Conservation (phyloP, 2,888 invertebrate genomes). For the Ormyrus thymus region DNA sequence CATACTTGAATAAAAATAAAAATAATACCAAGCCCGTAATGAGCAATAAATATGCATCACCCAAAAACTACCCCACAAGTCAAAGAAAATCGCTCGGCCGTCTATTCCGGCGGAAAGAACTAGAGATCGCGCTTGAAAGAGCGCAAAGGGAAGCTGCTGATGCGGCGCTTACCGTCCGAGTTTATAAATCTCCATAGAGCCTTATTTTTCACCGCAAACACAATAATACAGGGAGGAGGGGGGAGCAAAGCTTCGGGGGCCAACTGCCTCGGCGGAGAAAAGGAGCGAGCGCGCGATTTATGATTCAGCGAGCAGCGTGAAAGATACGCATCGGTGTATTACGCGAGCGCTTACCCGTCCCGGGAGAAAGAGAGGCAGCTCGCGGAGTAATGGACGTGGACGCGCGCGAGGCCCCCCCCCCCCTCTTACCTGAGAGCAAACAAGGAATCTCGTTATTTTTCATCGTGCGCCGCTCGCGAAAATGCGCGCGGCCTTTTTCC, state of each 20-base stretch:
- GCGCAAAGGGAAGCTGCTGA: neutral
- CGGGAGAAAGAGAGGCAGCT: neutral
- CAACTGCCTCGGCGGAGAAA: no score
- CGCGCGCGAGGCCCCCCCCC: no score
- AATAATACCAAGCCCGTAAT: no score
- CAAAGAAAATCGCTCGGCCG: neutral
- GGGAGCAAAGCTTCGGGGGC: conserved; percentile 8
- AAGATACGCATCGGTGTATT: conserved; percentile 38
- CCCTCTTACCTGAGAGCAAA: conserved; percentile 42
- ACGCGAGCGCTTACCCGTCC: conserved; percentile 40
- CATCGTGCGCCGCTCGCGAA: neutral
- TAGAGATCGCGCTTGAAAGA: neutral
- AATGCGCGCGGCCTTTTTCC: neutral
- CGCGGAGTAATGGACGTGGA: conserved; percentile 16
- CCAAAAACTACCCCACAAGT: neutral
- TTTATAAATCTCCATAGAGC: conserved; percentile 64
- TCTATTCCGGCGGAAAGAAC: neutral
- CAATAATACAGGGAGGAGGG: conserved; percentile 61
- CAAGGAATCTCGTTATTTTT: conserved; percentile 40
- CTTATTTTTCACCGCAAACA: conserved; percentile 67
- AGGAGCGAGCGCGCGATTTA: conserved; percentile 61
- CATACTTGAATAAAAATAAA: no score
- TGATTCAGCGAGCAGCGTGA: conserved; percentile 58
- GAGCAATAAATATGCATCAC: no score
- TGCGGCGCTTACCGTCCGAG: conserved; percentile 42